Evolutionary conservation across 2,113 vertebrate genomes (phyloP).

Genomic region (Canis aureus): DNA sequence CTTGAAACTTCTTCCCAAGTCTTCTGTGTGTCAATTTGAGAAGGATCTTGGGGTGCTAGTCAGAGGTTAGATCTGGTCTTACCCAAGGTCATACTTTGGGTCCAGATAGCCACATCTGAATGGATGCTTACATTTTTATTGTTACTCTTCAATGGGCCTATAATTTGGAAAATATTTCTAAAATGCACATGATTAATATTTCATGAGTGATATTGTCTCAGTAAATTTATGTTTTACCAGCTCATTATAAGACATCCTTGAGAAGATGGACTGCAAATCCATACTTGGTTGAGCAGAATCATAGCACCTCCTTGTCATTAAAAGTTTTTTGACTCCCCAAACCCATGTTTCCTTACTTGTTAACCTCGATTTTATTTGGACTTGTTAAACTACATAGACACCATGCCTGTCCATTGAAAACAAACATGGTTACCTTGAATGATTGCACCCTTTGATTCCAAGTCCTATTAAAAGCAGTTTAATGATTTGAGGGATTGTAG

Average conservation of each 20-base stretch:
- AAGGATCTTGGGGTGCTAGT: not conserved
- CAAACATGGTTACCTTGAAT: not conserved
- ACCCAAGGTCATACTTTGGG: constrained; percentile 27
- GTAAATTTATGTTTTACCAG: not conserved
- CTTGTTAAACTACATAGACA: not conserved
- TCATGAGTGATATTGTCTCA: not conserved
- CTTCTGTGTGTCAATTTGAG: not conserved
- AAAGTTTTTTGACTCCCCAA: not conserved
- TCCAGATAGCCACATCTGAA: not conserved
- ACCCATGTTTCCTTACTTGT: not conserved
- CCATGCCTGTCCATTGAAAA: not conserved
- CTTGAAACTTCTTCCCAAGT: not conserved
- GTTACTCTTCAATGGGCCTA: not conserved
- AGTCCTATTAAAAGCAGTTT: not conserved
- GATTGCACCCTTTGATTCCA: not conserved
- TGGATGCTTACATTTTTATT: constrained; percentile 12
- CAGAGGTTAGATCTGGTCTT: not conserved
- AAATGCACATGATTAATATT: constrained; percentile 38
- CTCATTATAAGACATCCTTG: not conserved
- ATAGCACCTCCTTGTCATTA: not conserved
- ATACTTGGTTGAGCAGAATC: constrained; percentile 34
- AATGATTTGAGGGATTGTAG: not conserved
- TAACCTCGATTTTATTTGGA: constrained; percentile 19
- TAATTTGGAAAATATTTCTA: not conserved
- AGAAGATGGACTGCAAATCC: not conserved